Evolutionary conservation across 2,888 invertebrate species (phyloP), one percentile per base, ranked within the genome.

Genomic region (Drosophila greeni): DNA sequence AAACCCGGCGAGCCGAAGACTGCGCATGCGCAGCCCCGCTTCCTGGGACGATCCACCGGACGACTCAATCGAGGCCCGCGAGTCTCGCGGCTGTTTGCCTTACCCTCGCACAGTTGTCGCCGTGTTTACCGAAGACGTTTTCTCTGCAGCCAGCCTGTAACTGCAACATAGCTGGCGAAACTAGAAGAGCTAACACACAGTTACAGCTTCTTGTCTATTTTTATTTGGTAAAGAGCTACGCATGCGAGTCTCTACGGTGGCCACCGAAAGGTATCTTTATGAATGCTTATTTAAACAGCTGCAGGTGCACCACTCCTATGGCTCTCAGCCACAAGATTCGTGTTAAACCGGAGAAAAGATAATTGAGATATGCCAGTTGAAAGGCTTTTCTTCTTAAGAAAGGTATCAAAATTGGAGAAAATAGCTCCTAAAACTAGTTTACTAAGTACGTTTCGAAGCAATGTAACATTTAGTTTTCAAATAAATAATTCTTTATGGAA

Each of bases 151-250:
- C 74, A 75, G 55, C 62, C 54, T 66, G 69, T 54, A 58, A 77
- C 65, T 56, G 59, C 68, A 68, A 67, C 67, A 34, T 42, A 12
- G 29, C 26, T 24, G 26, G 52, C 47, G 36, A 47, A 33, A 18
- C 26, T 20, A 39, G 43, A 34, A 16, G 31, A 47, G 23, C n/a
- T 31, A 26, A 43, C 39, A 62, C 67, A 82, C 72, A 73, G 72
- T 77, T 73, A 67, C 78, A 70, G 75, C 81, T 82, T 68, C 81
- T 74, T 83, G 73, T 73, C 73, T 82, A 74, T 72, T 76, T 66
- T 59, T 82, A 56, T 70, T 77, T 73, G 76, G 74, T 80, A 73
- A 80, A 85, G 75, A 81, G 67, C 71, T 66, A 72, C 67, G 65
- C 43, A 45, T 70, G 64, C 65, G 69, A 48, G 29, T 64, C 65